phyloP scores from a whole-genome alignment of 2,888 invertebrate genomes.

The Julus scanicus region DNA sequence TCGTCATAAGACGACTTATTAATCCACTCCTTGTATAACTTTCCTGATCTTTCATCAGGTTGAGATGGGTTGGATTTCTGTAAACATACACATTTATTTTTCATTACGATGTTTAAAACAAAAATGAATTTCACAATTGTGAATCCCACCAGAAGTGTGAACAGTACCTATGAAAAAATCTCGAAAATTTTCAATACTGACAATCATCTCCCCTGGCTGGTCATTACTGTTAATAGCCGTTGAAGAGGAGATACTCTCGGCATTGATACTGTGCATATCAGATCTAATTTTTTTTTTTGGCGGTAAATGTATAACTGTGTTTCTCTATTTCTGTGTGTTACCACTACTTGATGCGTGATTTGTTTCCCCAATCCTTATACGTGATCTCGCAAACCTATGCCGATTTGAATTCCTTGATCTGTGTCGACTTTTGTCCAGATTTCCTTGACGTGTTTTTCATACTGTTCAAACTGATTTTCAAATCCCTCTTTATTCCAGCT shows the following conservation, averaged over 20 bases:
- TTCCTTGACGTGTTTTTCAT: conserved; percentile 24
- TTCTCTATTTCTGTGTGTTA: conserved; percentile 16
- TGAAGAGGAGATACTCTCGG: neutral
- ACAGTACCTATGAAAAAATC: neutral
- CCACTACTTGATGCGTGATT: conserved; percentile 1
- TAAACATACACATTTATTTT: too few species aligned
- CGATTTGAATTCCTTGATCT: conserved; percentile 7
- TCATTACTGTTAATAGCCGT: neutral
- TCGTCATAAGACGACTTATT: too few species aligned
- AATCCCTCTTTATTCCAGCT: conserved; percentile 6
- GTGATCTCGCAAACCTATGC: neutral
- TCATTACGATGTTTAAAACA: neutral
- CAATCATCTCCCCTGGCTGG: neutral
- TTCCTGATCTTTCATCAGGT: too few species aligned
- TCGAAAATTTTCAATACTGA: neutral
- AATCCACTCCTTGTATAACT: too few species aligned
- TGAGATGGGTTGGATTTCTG: too few species aligned
- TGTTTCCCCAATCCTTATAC: neutral
- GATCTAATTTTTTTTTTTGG: neutral
- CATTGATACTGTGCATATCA: conserved; percentile 11
- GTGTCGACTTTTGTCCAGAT: conserved; percentile 36
- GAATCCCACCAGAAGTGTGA: neutral
- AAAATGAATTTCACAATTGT: neutral
- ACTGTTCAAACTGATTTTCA: conserved; percentile 17
- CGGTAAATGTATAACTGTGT: neutral